A percentile compares a stretch with the other conserved stretches of the same genome.
Evolutionary conservation across 1,140 invertebrate species (phyloP).

Genomic region (Thaumetopoea pityocampa): DNA sequence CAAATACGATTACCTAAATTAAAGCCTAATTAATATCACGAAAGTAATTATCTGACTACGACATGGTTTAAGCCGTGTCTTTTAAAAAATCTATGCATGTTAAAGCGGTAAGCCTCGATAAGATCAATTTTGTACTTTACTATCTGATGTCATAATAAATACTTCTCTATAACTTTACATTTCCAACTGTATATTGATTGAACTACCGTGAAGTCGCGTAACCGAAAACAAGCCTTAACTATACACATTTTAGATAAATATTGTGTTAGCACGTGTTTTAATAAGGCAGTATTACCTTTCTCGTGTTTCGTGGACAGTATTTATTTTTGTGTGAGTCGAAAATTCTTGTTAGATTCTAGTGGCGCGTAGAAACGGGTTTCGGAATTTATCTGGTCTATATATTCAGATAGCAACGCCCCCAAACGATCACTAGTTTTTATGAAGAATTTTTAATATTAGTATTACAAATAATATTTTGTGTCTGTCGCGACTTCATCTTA

Average conservation of each 20-base stretch:
- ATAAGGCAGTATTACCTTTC: conserved; percentile 54
- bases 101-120: conserved; percentile 49
- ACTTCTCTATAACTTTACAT: conserved; percentile 59
- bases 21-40: conserved; percentile 36
- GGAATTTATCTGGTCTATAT: conserved; percentile 64
- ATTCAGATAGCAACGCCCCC: conserved; percentile 64
- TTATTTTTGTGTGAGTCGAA: conserved; percentile 71
- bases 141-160: conserved; percentile 70
- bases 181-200: conserved; percentile 42
- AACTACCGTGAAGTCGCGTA: conserved; percentile 34
- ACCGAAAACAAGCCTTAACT: conserved; percentile 51
- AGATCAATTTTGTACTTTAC: conserved; percentile 72
- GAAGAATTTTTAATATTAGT: conserved; percentile 35
- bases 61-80: conserved; percentile 22
- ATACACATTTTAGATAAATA: conserved; percentile 38
- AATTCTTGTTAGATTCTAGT: conserved; percentile 71
- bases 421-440: conserved; percentile 50
- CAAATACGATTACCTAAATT: conserved; percentile 27
- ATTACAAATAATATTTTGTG: conserved; percentile 28
- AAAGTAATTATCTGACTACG: conserved; percentile 33
- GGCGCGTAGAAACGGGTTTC: conserved; percentile 60
- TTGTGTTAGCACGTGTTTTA: conserved; percentile 36
- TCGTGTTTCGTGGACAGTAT: conserved; percentile 70
- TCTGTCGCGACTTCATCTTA: no score
- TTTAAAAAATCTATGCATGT: conserved; percentile 46